A percentile compares a stretch with the other conserved stretches of the same genome.
These are phyloP conservation scores for Holacanthus passer DNA, from an alignment of 2,113 vertebrate species.

Conservation along the genomic window DNA sequence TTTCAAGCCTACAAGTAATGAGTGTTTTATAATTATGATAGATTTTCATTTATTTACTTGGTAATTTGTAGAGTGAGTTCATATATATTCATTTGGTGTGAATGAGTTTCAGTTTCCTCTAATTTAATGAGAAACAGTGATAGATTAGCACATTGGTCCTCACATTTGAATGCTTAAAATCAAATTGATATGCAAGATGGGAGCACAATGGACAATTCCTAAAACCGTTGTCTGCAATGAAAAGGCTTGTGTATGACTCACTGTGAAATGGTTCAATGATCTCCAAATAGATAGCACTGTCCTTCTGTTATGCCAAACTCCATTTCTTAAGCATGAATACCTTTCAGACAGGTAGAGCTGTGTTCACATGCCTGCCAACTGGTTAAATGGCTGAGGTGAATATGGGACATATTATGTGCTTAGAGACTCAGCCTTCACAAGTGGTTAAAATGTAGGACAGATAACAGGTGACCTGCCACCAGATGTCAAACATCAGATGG, in stretches of 20 bases:
- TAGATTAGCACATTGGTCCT: neutral
- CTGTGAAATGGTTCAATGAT: constrained; percentile 1
- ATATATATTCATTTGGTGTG: no score
- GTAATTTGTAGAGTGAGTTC: no score
- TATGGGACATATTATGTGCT: neutral
- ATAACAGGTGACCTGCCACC: constrained; percentile 7
- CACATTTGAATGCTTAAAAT: neutral
- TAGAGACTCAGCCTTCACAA: neutral
- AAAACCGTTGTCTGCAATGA: neutral
- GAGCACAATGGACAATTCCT: neutral
- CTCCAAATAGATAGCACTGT: neutral
- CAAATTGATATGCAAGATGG: neutral
- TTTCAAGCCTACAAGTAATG: no score
- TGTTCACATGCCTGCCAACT: neutral
- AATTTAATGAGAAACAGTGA: neutral
- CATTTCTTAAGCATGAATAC: neutral
- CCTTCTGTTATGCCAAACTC: neutral
- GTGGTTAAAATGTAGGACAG: constrained; percentile 10
- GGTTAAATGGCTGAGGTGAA: constrained; percentile 23
- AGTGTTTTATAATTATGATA: no score
- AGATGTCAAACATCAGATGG: constrained; percentile 15
- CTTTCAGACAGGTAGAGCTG: neutral
- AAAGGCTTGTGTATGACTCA: neutral
- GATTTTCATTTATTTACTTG: no score
- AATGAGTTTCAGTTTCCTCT: neutral